Conservation (phyloP, 2,113 vertebrate species). For the Sceloporus undulatus region DNA sequence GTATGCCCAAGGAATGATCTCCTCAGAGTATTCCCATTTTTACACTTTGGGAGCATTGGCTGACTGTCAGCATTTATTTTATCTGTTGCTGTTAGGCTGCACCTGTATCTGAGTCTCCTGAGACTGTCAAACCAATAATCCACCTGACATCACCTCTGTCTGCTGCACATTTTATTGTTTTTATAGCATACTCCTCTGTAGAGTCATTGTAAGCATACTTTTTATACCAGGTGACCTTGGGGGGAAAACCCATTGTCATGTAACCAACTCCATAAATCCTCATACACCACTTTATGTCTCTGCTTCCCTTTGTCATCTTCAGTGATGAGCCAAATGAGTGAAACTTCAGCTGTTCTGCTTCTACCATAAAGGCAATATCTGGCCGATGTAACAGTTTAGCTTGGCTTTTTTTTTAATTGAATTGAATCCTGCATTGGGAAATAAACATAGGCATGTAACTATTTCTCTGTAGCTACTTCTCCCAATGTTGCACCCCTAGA, state of each 20-base stretch:
- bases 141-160: constrained; percentile 52
- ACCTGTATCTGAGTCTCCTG: constrained; percentile 45
- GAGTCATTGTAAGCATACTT: not conserved
- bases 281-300: constrained; percentile 19
- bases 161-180: constrained; percentile 32
- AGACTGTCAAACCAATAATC: constrained; percentile 55
- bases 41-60: constrained; percentile 14
- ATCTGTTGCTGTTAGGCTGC: constrained; percentile 36
- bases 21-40: not conserved
- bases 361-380: not conserved
- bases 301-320: not conserved
- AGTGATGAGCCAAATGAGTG: not conserved
- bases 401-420: too few relatives aligned
- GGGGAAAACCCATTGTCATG: constrained; percentile 18
- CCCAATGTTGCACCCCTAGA: too few relatives aligned
- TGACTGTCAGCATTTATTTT: constrained; percentile 48
- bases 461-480: too few relatives aligned
- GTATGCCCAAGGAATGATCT: not conserved
- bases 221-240: constrained; percentile 57
- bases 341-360: not conserved
- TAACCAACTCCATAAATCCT: constrained; percentile 49
- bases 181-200: constrained; percentile 47
- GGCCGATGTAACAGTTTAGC: not conserved
- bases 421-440: too few relatives aligned
- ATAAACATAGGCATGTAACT: too few relatives aligned